Base-by-base conservation (phyloP, 2,113 vertebrate species). In the Hemiprocne comata region DNA sequence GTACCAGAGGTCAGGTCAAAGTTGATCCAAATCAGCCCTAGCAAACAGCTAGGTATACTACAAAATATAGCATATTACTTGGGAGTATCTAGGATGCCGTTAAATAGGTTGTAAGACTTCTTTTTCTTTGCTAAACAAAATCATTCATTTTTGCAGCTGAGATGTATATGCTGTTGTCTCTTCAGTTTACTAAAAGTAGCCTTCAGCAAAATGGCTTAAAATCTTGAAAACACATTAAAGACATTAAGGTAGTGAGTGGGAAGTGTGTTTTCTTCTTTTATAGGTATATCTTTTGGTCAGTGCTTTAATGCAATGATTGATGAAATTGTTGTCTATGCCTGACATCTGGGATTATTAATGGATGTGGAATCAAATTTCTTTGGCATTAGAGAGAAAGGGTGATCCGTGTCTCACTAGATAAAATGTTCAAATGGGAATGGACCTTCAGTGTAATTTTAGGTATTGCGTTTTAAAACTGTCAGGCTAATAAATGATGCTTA, bases 291-390 rank as follows among this genome's bases (percentile, higher is more conserved):
- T 97, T 96, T 97, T 97, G 97, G 87, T 96, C 93, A 95, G 34
- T 97, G 87, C 84, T 95, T 96, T 97, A 96, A 97, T 96, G 90
- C 91, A 91, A 96, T 97, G 96, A 98, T 96, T 96, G 96, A 95
- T 97, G 87, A 96, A 96, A 96, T 95, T 93, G 81, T 90, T 97
- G 94, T 91, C 86, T 82, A 38, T 90, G 89, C 91, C 48, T 97
- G 96, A 97, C 94, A 93, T 95, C 94, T 96, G 87, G 90, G 84
- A 96, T 95, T 97, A 97, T 96, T 96, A 97, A 96, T 94, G 92
- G 95, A 92, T 93, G 73, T 58, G 51, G 85, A 93, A 76, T 92
- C 64, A 94, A 79, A 93, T 93, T 96, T 91, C 77, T 97, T 96
- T 95, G 89, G 93, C 93, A 51, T 97, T 91, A 94, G 87, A 93